Conservation (phyloP, 1,140 invertebrate species). For the Planococcus citri region DNA sequence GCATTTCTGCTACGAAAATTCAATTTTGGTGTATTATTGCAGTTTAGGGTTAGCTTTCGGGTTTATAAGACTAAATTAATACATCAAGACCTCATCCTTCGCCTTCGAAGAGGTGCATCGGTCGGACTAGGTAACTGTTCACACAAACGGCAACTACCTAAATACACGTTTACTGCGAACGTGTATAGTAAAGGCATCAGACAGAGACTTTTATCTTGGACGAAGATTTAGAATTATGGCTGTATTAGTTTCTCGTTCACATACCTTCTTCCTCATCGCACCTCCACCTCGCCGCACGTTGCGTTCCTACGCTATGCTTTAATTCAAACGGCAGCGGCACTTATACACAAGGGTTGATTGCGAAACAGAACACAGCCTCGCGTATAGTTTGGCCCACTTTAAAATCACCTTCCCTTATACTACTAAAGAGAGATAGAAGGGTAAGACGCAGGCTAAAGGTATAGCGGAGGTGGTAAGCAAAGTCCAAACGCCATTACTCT, state of each 20-base stretch:
- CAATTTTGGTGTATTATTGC: no score
- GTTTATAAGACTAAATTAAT: neutral
- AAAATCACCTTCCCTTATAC: neutral
- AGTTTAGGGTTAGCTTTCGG: no score
- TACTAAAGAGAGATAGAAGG: neutral
- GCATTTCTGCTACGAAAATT: no score
- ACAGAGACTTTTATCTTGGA: neutral
- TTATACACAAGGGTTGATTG: conserved; percentile 7
- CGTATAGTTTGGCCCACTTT: neutral
- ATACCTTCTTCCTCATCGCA: no score
- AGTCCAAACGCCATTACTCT: neutral
- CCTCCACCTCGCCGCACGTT: neutral
- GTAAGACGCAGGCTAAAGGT: neutral
- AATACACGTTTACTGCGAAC: neutral
- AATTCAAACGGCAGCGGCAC: conserved; percentile 1
- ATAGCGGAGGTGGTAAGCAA: neutral
- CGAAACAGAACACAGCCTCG: neutral
- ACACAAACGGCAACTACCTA: neutral
- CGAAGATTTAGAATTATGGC: conserved; percentile 6
- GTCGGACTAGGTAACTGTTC: no score
- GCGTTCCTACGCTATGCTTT: neutral
- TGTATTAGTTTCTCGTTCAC: neutral
- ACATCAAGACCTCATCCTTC: neutral
- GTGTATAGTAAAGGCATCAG: neutral
- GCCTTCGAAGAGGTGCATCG: neutral